Conservation (phyloP, 2,888 invertebrate genomes). For the Dynastes tityus region DNA sequence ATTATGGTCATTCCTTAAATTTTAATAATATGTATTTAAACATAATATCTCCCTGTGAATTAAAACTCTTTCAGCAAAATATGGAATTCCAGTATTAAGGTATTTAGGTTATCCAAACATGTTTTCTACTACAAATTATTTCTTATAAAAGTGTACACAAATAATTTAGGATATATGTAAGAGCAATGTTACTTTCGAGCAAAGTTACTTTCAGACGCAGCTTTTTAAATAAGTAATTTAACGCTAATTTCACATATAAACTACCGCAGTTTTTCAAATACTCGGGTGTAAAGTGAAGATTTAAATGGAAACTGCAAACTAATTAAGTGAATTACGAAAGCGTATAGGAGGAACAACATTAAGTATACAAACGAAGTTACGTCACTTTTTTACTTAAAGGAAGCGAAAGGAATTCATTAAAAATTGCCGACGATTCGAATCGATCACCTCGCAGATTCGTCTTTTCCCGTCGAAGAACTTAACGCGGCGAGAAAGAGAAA, state of each 20-base stretch:
- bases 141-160: too few species aligned
- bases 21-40: too few species aligned
- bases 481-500: slow-evolving; percentile 10
- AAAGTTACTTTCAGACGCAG: too few species aligned
- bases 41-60: too few species aligned
- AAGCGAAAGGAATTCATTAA: slow-evolving; percentile 33
- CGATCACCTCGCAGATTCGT: slow-evolving; percentile 26
- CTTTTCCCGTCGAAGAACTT: slow-evolving; percentile 16
- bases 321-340: slow-evolving; percentile 22
- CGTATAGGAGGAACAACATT: background rate
- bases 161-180: too few species aligned
- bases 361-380: slow-evolving; percentile 8
- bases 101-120: too few species aligned
- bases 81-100: too few species aligned
- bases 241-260: background rate
- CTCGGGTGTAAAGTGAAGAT: background rate
- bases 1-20: too few species aligned
- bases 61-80: too few species aligned
- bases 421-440: slow-evolving; percentile 45
- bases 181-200: too few species aligned
- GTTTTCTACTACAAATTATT: too few species aligned
- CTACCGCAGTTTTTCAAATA: background rate
- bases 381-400: slow-evolving; percentile 9
- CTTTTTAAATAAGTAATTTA: background rate
- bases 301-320: background rate